Evolutionary conservation across 1,140 invertebrate species (phyloP), one percentile per base, ranked within the genome.

Genomic region (Armadillidium nasatum): DNA sequence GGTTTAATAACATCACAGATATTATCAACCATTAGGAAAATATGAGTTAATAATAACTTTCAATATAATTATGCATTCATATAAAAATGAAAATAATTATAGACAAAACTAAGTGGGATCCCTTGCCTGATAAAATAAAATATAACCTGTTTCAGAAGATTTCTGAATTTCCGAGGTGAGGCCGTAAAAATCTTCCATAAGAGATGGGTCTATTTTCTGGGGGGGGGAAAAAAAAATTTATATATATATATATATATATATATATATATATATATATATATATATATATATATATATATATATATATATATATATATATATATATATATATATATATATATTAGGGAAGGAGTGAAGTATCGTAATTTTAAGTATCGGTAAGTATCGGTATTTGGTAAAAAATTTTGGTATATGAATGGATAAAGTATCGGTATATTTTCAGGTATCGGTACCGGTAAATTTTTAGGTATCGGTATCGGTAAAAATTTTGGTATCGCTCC

Each of bases 161-260:
- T 99, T 99, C 84, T 98, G 96, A 83, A 96, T 93, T 85, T 98
- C 96, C 76, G 95, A 96, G 21, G 97, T 97, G 81, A 99, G 89
- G 82, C 98, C 98, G 87, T 97, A 99, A 87, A 99, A 99, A 85
- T 99, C 97, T 89, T 99, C 97, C 86, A 99, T 98, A 77, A 96
- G 92, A 75, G 95, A 95, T 23, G 96, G 94, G 84, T 99, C 97
- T 82, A 99, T 98, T 93, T 98, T 99, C 95, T 97, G 86, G 19
- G 89, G 89, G 78, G 83, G 82, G 78, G 74, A 74, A 79, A 80
- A 78, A 33, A 43, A 74, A 11, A 44, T 71, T n/a, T n/a, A 44
- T 50, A 15, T 19, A 67, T 67, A 67, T 67, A 67, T 22, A 67
- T 67, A 22, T 67, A 21, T 67, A 21, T 67, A 67, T 67, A 22